phyloP scores from a whole-genome alignment of 2,797 vertebrate genomes.

The Galagoides demidoff region DNA sequence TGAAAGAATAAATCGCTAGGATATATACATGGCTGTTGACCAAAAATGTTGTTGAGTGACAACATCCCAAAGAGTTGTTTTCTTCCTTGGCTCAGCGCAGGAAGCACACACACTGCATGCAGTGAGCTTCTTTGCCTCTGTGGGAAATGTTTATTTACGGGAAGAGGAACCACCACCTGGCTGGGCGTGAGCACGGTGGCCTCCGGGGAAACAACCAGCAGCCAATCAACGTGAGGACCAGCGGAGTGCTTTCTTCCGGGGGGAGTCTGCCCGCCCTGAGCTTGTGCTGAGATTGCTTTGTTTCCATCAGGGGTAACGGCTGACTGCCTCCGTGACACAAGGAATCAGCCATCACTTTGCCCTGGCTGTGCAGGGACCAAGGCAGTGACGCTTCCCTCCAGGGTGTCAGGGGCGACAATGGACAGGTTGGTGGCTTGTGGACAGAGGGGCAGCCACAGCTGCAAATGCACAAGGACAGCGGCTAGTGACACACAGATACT shows the following conservation, averaged over 20 bases:
- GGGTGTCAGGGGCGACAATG: background rate
- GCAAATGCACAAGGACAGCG: background rate
- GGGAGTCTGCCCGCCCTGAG: background rate
- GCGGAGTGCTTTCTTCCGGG: background rate
- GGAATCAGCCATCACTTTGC: slow-evolving; percentile 62
- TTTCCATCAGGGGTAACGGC: background rate
- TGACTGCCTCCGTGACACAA: slow-evolving; percentile 65
- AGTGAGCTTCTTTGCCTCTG: background rate
- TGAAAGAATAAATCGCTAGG: background rate
- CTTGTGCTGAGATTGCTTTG: background rate
- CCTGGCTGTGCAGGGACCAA: background rate
- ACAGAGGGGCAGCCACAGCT: background rate
- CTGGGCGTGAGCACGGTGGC: background rate
- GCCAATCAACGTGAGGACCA: background rate
- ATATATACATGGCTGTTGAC: background rate
- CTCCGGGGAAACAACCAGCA: background rate
- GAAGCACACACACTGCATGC: background rate
- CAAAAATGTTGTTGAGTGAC: background rate
- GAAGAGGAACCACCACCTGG: background rate
- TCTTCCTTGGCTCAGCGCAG: background rate
- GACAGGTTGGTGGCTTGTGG: background rate
- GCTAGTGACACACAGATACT: background rate
- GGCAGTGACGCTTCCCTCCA: rapidly evolving
- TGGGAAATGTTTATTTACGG: slow-evolving; percentile 39
- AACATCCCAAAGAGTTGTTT: background rate